These are phyloP conservation scores for Sialis lutaria DNA, from an alignment of 2,888 invertebrate species.

Conservation along the genomic window DNA sequence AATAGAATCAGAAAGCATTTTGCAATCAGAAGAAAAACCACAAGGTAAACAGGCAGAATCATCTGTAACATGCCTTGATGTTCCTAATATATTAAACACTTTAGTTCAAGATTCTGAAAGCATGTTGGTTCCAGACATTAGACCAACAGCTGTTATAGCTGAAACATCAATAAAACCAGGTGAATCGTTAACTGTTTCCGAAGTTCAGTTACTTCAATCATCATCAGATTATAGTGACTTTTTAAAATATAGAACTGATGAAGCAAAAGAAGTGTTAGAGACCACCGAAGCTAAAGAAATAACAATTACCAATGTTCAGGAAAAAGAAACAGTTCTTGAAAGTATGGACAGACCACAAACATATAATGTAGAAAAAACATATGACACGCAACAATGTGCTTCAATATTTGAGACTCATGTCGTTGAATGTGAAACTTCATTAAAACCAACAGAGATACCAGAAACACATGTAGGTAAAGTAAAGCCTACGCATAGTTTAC, in stretches of 20 bases:
- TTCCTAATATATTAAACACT: conserved; percentile 36
- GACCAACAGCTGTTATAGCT: conserved; percentile 34
- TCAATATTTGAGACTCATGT: conserved; percentile 41
- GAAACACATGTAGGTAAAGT: conserved; percentile 32
- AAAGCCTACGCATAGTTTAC: conserved; percentile 29
- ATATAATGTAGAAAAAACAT: conserved; percentile 25
- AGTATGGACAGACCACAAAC: conserved; percentile 20
- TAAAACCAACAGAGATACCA: conserved; percentile 30
- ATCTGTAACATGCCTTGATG: conserved; percentile 34
- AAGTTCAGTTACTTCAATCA: conserved; percentile 37
- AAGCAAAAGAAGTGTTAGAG: conserved; percentile 31
- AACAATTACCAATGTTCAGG: conserved; percentile 39
- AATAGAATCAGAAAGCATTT: conserved; percentile 39
- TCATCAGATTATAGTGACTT: conserved; percentile 31
- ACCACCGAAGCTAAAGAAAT: conserved; percentile 46
- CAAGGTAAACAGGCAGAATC: conserved; percentile 28
- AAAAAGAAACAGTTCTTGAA: conserved; percentile 37
- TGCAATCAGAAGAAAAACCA: conserved; percentile 27
- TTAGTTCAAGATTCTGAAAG: conserved; percentile 50
- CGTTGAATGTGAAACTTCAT: conserved; percentile 44
- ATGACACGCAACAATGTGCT: conserved; percentile 41
- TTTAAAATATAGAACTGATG: conserved; percentile 35
- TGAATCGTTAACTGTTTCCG: conserved; percentile 40
- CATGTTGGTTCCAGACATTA: conserved; percentile 29
- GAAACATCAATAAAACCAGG: conserved; percentile 36